These are phyloP conservation scores for Albula goreensis DNA, from an alignment of 2,113 vertebrate species.

Conservation along the genomic window DNA sequence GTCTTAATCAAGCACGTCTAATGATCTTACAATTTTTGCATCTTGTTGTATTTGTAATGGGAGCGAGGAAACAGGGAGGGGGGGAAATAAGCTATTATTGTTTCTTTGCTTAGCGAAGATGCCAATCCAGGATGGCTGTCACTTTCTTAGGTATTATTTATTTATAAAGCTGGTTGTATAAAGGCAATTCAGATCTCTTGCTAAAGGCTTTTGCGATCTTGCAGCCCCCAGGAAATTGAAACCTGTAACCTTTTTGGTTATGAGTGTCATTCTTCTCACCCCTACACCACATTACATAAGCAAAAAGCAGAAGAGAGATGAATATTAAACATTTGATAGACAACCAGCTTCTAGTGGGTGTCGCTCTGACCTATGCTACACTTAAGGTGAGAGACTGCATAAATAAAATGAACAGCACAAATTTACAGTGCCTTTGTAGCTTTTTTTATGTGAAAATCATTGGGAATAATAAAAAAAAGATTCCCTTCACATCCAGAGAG, in stretches of 20 bases:
- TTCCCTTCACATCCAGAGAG: not conserved
- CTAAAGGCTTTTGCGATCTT: not conserved
- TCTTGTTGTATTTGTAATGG: slow-evolving; percentile 29
- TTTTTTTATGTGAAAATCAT: not conserved
- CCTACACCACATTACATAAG: not conserved
- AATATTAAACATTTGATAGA: not conserved
- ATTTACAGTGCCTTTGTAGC: not conserved
- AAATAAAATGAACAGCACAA: not conserved
- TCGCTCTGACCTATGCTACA: not conserved
- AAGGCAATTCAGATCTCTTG: not conserved
- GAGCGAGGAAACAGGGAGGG: slow-evolving; percentile 8
- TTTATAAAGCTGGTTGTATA: not conserved
- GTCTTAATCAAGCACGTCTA: slow-evolving; percentile 62
- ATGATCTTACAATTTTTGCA: slow-evolving; percentile 53
- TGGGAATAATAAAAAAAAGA: not conserved
- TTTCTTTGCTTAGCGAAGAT: not conserved
- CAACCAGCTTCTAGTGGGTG: not conserved
- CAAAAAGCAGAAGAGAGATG: not conserved
- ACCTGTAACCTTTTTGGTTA: not conserved
- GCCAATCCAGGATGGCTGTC: not conserved
- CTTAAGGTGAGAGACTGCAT: not conserved
- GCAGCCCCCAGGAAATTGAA: not conserved
- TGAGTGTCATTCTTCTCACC: not conserved
- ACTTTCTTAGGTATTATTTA: not conserved
- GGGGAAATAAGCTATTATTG: not conserved